phyloP scores from a whole-genome alignment of 1,140 invertebrate genomes.

The Drosophila sp. region DNA sequence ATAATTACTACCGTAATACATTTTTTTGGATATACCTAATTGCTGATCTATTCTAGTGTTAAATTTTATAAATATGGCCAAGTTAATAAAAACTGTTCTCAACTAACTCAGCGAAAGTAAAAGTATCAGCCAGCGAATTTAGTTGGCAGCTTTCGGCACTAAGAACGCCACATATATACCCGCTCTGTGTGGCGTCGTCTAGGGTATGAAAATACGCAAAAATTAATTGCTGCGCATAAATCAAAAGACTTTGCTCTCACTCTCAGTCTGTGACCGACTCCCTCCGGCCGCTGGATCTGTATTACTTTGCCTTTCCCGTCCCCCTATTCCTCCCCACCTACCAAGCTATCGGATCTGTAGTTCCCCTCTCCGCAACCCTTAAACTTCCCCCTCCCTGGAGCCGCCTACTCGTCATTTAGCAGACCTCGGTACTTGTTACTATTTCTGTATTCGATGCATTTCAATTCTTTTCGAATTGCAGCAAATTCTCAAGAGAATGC shows the following conservation, averaged over 20 bases:
- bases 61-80: no score
- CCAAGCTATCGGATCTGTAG: no score
- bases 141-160: neutral
- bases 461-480: constrained; percentile 18
- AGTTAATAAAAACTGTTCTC: no score
- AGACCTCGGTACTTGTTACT: constrained; percentile 43
- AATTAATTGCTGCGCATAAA: constrained; percentile 83
- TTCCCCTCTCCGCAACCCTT: no score
- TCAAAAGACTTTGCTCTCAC: constrained; percentile 77
- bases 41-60: no score
- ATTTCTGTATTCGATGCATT: constrained; percentile 61
- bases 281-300: neutral
- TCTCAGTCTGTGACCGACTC: constrained; percentile 31
- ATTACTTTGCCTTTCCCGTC: neutral
- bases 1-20: no score
- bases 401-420: constrained; percentile 27
- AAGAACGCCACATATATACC: constrained; percentile 23
- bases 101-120: no score
- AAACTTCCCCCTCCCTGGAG: no score
- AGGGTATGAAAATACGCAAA: constrained; percentile 71
- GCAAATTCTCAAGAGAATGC: constrained; percentile 12
- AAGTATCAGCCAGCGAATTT: neutral
- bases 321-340: constrained; percentile 1
- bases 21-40: no score
- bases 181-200: neutral